Base-by-base conservation (phyloP, 2,888 invertebrate genomes). In the Sarcophaga subvicina region DNA sequence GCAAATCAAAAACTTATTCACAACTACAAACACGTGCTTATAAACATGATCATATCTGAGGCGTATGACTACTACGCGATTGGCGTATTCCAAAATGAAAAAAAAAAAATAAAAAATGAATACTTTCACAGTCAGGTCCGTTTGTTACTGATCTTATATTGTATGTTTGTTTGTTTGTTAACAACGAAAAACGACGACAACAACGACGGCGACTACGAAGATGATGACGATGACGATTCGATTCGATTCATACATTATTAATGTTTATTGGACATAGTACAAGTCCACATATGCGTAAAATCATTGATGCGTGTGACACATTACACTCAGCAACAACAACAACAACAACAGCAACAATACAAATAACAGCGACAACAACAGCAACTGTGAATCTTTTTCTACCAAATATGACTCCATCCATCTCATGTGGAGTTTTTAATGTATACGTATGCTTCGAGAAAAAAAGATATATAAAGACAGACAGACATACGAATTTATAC, bases 281-380 rank as follows among this genome's bases (percentile, higher is more conserved):
- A 69, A 69, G 64, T 45, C n/a, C 47, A 79, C 72, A 77, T 60
- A 81, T 62, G 81, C 84, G 47, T 81, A 79, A 87, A 84, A 71
- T 79, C 87, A 87, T 76, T 84, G 87, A 87, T 84, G 87, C 84
- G 83, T 87, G 84, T 87, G 87, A 87, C 87, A 87, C 49, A 81
- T 87, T 84, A 84, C 83, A 81, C 49, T 4, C 83, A 83, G 69
- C 49, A 70, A 49, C 71, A 60, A 22, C 64, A 60, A n/a, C 66
- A 77, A 49, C 27, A 62, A 64, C 59, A 76, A 45, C 72, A 66
- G 69, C 54, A 6, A 45, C 25, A 54, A 54, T 5, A 17, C 20
- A 25, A 70, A 17, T 14, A 45, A 62, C 62, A 73, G 59, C 6
- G 60, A 49, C 49, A 37, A 49, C 54, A 54, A 54, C 12, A 4